These are phyloP conservation scores for Polylopha cassiicola DNA, from an alignment of 2,888 invertebrate genomes.

Conservation along the genomic window DNA sequence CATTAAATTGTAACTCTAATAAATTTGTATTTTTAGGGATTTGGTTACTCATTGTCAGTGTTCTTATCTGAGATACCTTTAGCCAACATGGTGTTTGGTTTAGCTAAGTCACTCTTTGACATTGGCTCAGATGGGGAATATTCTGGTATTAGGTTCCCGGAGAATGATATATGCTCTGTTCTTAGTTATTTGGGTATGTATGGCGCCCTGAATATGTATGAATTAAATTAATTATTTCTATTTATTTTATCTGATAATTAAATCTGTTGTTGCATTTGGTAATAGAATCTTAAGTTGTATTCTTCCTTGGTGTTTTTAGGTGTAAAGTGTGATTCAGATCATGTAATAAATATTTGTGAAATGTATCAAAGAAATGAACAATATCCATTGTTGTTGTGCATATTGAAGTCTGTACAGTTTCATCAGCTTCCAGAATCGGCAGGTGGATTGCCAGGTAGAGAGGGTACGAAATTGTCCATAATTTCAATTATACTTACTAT, in stretches of 20 bases:
- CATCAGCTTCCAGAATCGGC: too few relatives aligned
- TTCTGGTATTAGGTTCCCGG: slow-evolving; percentile 48
- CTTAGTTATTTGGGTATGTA: slow-evolving; percentile 62
- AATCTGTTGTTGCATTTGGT: too few relatives aligned
- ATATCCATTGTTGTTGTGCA: slow-evolving; percentile 50
- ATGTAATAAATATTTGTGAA: slow-evolving; percentile 45
- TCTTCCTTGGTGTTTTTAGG: slow-evolving; percentile 56
- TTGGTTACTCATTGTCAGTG: slow-evolving; percentile 77
- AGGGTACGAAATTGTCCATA: too few relatives aligned
- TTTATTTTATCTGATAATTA: too few relatives aligned
- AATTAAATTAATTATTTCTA: not conserved
- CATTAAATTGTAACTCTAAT: not conserved
- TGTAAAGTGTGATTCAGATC: slow-evolving; percentile 56
- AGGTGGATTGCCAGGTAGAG: too few relatives aligned
- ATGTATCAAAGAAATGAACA: slow-evolving; percentile 45
- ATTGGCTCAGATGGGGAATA: slow-evolving; percentile 33
- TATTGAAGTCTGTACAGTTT: slow-evolving; percentile 47
- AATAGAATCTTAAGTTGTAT: too few relatives aligned
- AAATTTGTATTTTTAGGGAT: slow-evolving; percentile 53
- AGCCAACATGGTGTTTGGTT: slow-evolving; percentile 70
- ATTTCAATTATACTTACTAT: too few relatives aligned
- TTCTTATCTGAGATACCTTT: slow-evolving; percentile 79
- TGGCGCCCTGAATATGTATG: too few relatives aligned
- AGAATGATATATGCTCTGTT: slow-evolving; percentile 69
- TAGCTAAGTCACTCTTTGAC: slow-evolving; percentile 48